Evolutionary conservation across 2,113 vertebrate genomes (phyloP).

Genomic region (Orthonyx spaldingii): DNA sequence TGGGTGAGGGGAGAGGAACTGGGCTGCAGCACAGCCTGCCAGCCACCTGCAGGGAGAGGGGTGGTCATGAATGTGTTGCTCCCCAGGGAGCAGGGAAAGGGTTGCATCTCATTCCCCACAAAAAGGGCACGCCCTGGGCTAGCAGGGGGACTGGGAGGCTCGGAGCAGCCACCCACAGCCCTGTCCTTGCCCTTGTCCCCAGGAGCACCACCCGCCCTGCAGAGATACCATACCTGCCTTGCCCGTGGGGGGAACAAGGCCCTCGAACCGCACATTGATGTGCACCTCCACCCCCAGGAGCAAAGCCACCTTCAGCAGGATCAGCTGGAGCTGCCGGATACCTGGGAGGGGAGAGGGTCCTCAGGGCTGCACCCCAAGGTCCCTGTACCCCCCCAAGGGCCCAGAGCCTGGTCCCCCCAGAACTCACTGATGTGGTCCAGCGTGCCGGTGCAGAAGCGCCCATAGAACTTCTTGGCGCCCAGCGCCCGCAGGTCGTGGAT

Average conservation of each 20-base stretch:
- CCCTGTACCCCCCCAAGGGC: background rate
- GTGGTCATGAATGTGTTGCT: background rate
- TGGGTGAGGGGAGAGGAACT: slow-evolving; percentile 66
- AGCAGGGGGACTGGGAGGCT: background rate
- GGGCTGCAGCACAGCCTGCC: slow-evolving; percentile 82
- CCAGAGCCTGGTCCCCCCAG: rapidly evolving
- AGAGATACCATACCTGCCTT: background rate
- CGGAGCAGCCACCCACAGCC: background rate
- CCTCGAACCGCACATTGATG: slow-evolving; percentile 78
- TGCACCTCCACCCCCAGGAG: slow-evolving; percentile 91
- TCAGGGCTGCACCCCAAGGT: rapidly evolving
- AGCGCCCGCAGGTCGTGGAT: slow-evolving; percentile 86
- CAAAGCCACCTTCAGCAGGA: slow-evolving; percentile 87
- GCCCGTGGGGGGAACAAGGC: slow-evolving; percentile 68
- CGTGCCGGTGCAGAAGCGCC: slow-evolving; percentile 86
- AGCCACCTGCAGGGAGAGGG: slow-evolving; percentile 70
- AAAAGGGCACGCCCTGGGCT: background rate
- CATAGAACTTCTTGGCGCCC: slow-evolving; percentile 92
- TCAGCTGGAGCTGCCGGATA: slow-evolving; percentile 92
- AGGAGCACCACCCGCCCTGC: rapidly evolving
- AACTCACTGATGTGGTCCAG: slow-evolving; percentile 94
- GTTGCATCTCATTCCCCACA: background rate
- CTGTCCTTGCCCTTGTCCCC: background rate
- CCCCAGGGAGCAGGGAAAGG: background rate
- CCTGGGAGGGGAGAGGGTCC: slow-evolving; percentile 60